Base-by-base conservation (phyloP, 2,888 invertebrate genomes). In the Eudemis profundana region DNA sequence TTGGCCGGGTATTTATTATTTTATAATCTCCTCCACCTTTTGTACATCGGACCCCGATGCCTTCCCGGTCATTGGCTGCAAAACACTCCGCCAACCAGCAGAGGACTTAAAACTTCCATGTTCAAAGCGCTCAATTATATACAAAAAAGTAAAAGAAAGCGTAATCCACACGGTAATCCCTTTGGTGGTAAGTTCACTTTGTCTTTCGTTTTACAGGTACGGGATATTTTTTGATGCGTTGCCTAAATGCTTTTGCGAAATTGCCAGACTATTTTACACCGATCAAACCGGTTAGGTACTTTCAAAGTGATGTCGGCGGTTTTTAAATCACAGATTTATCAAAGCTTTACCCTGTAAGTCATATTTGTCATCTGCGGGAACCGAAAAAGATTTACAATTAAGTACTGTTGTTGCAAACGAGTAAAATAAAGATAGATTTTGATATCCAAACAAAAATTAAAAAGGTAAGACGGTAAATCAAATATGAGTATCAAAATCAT, bases 181-280 rank as follows among this genome's bases (percentile, higher is more conserved):
- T 65, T 60, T 60, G 59, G 44, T 51, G 50, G 65, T 51, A 53
- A 65, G 65, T 65, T 65, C 65, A 65, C 65, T 65, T 65, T 65
- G 60, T 60, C 65, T 65, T 60, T 60, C 65, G 60, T 38, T 53
- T 65, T 65, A 53, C 10, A 50, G 65, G 49, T 27, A 64, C 42
- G 33, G 36, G 36, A 59, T 59, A 47, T 40, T 56, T 50, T 50
- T 56, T 42, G 54, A 33, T 59, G 14, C 19, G 46, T 8, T 15
- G 47, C 53, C 21, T 29, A 65, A 65, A 53, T 46, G 21, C 42
- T 54, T 44, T 44, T 19, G 23, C 15, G 40, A 44, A 50, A 44
- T 40, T 40, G 29, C 4, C 21, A 12, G 44, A 33, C 17, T 51
- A 27, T 61, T 50, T 44, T 33, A 50, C 44, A 19, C 44, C 17